A percentile compares a stretch with the other conserved stretches of the same genome.
phyloP scores from a whole-genome alignment of 2,113 vertebrate genomes.

The Rhinolophus sinicus region DNA sequence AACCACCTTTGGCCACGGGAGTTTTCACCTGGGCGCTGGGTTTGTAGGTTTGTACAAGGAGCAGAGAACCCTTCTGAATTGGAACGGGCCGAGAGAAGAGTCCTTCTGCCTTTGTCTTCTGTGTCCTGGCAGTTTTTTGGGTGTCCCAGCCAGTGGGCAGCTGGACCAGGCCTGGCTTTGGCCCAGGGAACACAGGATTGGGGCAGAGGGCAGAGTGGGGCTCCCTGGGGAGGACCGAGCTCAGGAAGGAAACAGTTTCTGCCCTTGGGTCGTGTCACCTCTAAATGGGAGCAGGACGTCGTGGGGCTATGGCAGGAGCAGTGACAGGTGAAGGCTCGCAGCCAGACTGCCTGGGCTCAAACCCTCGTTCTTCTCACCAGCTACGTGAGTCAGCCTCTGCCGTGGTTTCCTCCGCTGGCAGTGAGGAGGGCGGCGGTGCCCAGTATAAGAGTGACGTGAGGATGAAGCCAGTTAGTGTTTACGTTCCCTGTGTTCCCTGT shows the following conservation, averaged over 20 bases:
- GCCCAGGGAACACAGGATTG: background rate
- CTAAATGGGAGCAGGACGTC: background rate
- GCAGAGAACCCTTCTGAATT: background rate
- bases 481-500: too few species aligned
- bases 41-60: background rate
- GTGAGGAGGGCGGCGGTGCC: background rate
- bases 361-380: fast-evolving
- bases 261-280: background rate
- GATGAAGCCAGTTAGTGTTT: background rate
- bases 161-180: background rate
- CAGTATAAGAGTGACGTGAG: background rate
- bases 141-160: background rate
- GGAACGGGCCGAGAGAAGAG: too few species aligned
- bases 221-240: background rate
- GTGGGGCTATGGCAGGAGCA: background rate
- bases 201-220: background rate
- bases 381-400: background rate
- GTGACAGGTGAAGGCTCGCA: too few species aligned
- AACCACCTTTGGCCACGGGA: background rate
- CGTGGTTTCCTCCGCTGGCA: background rate
- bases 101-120: background rate
- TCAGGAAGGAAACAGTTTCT: background rate
- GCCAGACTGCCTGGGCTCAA: background rate
- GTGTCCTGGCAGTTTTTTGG: background rate
- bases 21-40: background rate